Conservation (phyloP, 2,797 vertebrate species). For the Crocodylus rhombifer region DNA sequence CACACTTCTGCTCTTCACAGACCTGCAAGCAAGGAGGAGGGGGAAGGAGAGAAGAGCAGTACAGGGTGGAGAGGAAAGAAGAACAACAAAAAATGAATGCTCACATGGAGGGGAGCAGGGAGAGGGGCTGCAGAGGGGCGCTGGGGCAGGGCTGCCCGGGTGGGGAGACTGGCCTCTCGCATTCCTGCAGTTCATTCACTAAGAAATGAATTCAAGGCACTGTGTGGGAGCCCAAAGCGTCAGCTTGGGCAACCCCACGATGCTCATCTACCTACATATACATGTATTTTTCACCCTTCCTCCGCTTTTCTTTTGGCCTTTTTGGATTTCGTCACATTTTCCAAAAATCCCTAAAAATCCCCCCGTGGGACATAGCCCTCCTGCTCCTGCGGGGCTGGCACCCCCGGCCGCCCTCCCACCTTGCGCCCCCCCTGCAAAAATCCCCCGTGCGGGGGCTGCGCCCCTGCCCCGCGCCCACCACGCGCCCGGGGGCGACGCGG, state of each 20-base stretch:
- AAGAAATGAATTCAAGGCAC: constrained; percentile 89
- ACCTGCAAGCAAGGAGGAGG: constrained; percentile 80
- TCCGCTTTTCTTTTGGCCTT: constrained; percentile 61
- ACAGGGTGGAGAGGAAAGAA: neutral
- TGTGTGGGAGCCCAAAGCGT: constrained; percentile 72
- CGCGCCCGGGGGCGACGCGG: constrained; percentile 29
- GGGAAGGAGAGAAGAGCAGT: neutral
- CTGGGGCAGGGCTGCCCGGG: neutral
- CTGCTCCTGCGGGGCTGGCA: constrained; percentile 80
- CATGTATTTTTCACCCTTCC: neutral
- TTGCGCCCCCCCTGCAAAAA: constrained; percentile 90
- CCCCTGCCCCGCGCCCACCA: constrained; percentile 34
- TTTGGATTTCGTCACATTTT: constrained; percentile 95
- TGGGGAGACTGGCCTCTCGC: constrained; percentile 62
- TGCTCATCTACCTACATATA: neutral
- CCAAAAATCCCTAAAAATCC: constrained; percentile 98
- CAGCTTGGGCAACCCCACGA: constrained; percentile 73
- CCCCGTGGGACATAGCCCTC: constrained; percentile 80
- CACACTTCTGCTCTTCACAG: constrained; percentile 93
- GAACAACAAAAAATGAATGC: neutral
- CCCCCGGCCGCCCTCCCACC: constrained; percentile 76
- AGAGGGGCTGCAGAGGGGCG: neutral
- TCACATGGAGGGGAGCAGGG: neutral
- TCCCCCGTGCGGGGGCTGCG: constrained; percentile 4
- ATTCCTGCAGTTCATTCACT: constrained; percentile 87